Evolutionary conservation across 1,140 invertebrate genomes (phyloP).

Genomic region (Danaus plexippus): DNA sequence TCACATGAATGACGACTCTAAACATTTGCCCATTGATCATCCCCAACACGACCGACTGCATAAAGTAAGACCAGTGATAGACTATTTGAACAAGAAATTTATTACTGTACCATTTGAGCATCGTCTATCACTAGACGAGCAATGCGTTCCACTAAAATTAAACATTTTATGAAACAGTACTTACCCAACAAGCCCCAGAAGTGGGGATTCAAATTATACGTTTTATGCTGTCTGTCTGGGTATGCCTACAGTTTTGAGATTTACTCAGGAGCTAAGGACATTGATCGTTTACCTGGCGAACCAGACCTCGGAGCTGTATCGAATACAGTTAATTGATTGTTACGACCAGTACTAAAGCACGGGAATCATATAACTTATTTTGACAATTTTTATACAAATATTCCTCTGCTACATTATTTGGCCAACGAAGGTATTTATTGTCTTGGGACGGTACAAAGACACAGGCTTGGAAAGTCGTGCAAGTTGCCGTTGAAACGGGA

Average conservation of each 20-base stretch:
- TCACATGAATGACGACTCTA: conserved; percentile 21
- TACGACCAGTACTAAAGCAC: conserved; percentile 22
- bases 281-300: conserved; percentile 31
- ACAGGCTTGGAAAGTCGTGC: conserved; percentile 24
- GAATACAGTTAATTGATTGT: conserved; percentile 28
- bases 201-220: conserved; percentile 57
- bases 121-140: conserved; percentile 35
- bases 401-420: conserved; percentile 30
- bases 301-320: conserved; percentile 33
- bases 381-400: conserved; percentile 38
- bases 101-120: conserved; percentile 40
- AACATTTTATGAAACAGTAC: conserved; percentile 57
- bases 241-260: conserved; percentile 59
- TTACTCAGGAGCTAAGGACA: conserved; percentile 46
- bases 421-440: conserved; percentile 22
- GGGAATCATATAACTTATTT: conserved; percentile 37
- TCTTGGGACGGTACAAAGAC: conserved; percentile 23
- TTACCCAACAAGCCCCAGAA: conserved; percentile 41
- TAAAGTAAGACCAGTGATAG: conserved; percentile 38
- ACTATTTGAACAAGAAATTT: conserved; percentile 31
- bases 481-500: conserved; percentile 23
- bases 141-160: conserved; percentile 63
- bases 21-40: conserved; percentile 32
- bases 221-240: conserved; percentile 40
- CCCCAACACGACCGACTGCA: conserved; percentile 44